Percentiles rank a stretch among this genome's conserved stretches.
These are phyloP conservation scores for Cyrtodaria siliqua DNA, from an alignment of 2,888 invertebrate genomes.

Conservation along the genomic window DNA sequence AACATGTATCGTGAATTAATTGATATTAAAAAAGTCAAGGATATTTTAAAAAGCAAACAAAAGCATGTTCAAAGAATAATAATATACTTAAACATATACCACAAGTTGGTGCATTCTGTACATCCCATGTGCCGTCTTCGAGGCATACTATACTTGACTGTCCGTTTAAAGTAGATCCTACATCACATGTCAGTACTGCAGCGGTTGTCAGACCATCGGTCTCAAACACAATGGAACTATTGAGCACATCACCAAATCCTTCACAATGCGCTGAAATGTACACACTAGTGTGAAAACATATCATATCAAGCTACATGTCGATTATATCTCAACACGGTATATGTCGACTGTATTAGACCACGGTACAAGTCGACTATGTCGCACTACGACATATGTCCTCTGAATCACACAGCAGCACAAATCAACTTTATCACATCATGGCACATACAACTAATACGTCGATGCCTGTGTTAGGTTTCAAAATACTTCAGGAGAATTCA, in stretches of 20 bases:
- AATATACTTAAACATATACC: too few relatives aligned
- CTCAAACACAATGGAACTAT: slow-evolving; percentile 11
- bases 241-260: slow-evolving; percentile 9
- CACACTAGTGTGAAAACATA: too few relatives aligned
- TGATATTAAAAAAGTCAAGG: not conserved
- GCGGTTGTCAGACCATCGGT: slow-evolving; percentile 29
- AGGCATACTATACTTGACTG: slow-evolving; percentile 24
- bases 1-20: not conserved
- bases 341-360: too few relatives aligned
- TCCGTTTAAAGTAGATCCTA: slow-evolving; percentile 45
- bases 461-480: too few relatives aligned
- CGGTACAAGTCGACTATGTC: too few relatives aligned
- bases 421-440: too few relatives aligned
- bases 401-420: too few relatives aligned
- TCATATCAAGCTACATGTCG: too few relatives aligned
- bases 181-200: slow-evolving; percentile 34
- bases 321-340: too few relatives aligned
- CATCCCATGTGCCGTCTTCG: slow-evolving; percentile 44
- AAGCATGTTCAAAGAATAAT: not conserved
- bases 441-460: too few relatives aligned
- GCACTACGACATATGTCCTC: too few relatives aligned
- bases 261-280: slow-evolving; percentile 36
- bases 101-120: slow-evolving; percentile 19
- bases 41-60: not conserved
- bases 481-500: too few relatives aligned